These are phyloP conservation scores for Carollia perspicillata DNA, from an alignment of 2,113 vertebrate species.

Conservation along the genomic window DNA sequence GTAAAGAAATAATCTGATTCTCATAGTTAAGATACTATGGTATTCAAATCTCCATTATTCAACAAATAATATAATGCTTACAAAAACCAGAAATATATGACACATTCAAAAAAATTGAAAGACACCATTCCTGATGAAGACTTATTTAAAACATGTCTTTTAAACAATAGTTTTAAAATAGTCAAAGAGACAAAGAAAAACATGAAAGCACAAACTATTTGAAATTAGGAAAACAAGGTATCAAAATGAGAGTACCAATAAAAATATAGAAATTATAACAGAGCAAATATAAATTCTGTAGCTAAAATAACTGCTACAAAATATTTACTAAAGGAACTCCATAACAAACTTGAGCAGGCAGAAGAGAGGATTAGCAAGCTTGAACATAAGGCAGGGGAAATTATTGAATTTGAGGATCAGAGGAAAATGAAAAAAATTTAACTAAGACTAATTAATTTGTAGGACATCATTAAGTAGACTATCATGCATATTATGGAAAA, in stretches of 20 bases:
- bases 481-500: neutral
- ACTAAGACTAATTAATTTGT: neutral
- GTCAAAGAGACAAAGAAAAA: neutral
- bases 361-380: neutral
- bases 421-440: neutral
- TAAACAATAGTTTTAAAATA: neutral
- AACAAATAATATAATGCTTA: neutral
- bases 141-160: neutral
- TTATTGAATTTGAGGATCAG: neutral
- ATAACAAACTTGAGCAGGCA: neutral
- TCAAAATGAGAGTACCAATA: neutral
- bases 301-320: neutral
- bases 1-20: neutral
- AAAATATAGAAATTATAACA: neutral
- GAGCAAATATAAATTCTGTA: neutral
- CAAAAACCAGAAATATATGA: neutral
- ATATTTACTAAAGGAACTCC: neutral
- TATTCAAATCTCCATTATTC: neutral
- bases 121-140: neutral
- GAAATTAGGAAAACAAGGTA: neutral
- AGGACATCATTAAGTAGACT: neutral
- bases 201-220: neutral
- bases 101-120: neutral
- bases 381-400: neutral
- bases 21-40: neutral